These are phyloP conservation scores for Pasiphila rectangulata DNA, from an alignment of 2,888 invertebrate genomes.

Conservation along the genomic window DNA sequence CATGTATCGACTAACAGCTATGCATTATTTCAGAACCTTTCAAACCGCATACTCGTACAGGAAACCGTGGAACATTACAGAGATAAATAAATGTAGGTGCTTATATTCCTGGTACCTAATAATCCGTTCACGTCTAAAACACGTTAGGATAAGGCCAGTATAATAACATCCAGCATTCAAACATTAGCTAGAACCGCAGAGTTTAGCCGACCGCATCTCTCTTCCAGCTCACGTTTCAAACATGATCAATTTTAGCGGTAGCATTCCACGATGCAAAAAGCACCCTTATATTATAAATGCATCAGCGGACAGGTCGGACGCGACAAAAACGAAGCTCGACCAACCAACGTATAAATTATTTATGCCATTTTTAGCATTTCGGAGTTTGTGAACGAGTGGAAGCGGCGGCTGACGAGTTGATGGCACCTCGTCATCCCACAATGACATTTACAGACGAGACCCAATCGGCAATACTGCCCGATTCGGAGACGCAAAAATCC, in stretches of 20 bases:
- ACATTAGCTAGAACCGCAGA: conserved; percentile 35
- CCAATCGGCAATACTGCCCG: conserved; percentile 2
- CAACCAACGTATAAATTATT: conserved; percentile 78
- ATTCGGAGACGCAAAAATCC: conserved; percentile 4
- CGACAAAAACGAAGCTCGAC: conserved; percentile 72
- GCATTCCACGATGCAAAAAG: conserved; percentile 79
- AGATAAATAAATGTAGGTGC: conserved; percentile 21
- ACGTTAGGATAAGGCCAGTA: conserved; percentile 25
- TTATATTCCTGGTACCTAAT: conserved; percentile 36
- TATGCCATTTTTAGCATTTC: conserved; percentile 81
- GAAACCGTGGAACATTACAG: conserved; percentile 19
- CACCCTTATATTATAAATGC: conserved; percentile 81
- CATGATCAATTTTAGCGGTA: conserved; percentile 80
- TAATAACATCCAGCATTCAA: conserved; percentile 14
- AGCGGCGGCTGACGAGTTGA: conserved; percentile 45
- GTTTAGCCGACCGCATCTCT: conserved; percentile 49
- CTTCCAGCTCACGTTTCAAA: conserved; percentile 75
- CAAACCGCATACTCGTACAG: too few species aligned
- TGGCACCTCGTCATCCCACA: conserved; percentile 40
- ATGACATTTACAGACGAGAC: conserved; percentile 31
- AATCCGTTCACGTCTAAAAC: conserved; percentile 36
- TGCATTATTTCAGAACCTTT: too few species aligned
- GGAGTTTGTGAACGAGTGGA: conserved; percentile 61
- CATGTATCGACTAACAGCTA: too few species aligned
- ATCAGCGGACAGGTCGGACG: conserved; percentile 78